Evolutionary conservation across 2,113 vertebrate genomes (phyloP).

Genomic region (Danionella cerebrum): DNA sequence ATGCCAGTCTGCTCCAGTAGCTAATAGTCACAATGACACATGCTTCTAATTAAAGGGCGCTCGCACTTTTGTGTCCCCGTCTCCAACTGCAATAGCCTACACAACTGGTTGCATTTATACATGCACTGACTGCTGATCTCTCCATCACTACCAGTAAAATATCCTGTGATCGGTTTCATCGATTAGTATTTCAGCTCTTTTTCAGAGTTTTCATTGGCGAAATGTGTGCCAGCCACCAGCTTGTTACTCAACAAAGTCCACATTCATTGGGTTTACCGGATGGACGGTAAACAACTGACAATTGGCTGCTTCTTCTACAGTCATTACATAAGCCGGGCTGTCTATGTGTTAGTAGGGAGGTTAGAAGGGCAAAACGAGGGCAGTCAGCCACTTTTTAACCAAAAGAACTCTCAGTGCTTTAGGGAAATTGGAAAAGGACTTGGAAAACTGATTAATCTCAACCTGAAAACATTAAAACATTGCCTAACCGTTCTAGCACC

Average conservation of each 20-base stretch:
- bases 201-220: slow-evolving; percentile 31
- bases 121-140: no score
- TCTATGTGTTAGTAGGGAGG: slow-evolving; percentile 15
- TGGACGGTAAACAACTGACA: slow-evolving; percentile 66
- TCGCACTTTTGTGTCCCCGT: background rate
- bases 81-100: background rate
- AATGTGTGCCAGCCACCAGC: slow-evolving; percentile 45
- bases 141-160: background rate
- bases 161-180: no score
- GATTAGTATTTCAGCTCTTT: background rate
- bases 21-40: background rate
- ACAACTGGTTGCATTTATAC: no score
- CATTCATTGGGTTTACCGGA: slow-evolving; percentile 52
- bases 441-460: background rate
- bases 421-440: background rate
- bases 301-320: slow-evolving; percentile 60
- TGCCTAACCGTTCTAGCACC: background rate
- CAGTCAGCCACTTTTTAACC: background rate
- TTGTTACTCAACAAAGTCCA: slow-evolving; percentile 57
- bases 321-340: slow-evolving; percentile 54
- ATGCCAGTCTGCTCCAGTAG: slow-evolving; percentile 2
- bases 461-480: background rate
- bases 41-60: background rate
- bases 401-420: background rate
- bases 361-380: background rate